Evolutionary conservation across 1,140 invertebrate genomes (phyloP).

Genomic region (Paracyclopina nana): DNA sequence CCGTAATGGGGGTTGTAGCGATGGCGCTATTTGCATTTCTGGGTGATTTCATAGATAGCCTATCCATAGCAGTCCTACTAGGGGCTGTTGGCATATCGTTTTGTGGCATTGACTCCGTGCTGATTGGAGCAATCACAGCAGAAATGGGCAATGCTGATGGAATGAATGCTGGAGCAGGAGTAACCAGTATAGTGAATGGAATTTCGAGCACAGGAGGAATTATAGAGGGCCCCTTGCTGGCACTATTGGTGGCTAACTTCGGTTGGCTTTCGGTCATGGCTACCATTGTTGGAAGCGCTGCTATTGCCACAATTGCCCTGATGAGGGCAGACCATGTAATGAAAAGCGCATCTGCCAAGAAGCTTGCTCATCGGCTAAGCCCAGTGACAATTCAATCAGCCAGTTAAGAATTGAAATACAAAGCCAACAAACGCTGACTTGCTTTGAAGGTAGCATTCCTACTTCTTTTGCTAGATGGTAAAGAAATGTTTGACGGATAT

Average conservation of each 20-base stretch:
- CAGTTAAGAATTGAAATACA: no score
- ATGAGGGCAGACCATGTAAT: no score
- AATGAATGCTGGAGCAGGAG: constrained; percentile 28
- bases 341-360: no score
- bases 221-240: constrained; percentile 32
- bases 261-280: constrained; percentile 33
- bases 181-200: constrained; percentile 31
- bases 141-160: constrained; percentile 31
- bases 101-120: constrained; percentile 33
- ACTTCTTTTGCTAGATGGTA: no score
- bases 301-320: no score
- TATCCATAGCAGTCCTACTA: constrained; percentile 23
- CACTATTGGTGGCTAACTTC: constrained; percentile 26
- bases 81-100: constrained; percentile 31
- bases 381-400: no score
- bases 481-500: no score
- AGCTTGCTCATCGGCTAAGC: no score
- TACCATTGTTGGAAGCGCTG: no score
- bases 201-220: constrained; percentile 33
- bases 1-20: constrained; percentile 25
- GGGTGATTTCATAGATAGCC: constrained; percentile 27
- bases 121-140: constrained; percentile 30
- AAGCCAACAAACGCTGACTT: no score
- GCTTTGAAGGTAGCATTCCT: no score
- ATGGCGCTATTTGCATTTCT: constrained; percentile 29